Evolutionary conservation across 2,888 invertebrate species (phyloP).

Genomic region (Melolontha melolontha): DNA sequence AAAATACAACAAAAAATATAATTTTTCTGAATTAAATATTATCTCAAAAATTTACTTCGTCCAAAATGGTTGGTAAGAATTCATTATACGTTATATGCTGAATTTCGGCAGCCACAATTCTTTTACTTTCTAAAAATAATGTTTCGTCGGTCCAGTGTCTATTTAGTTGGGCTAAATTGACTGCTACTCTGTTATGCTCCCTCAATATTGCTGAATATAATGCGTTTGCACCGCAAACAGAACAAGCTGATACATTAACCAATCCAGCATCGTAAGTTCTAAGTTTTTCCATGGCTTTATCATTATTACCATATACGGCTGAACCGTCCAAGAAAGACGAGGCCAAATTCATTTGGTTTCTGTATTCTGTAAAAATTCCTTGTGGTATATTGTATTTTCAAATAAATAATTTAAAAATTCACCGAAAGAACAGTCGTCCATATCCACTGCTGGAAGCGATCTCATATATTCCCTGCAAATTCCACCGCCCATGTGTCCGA

Average conservation of each 20-base stretch:
- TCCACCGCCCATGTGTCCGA: conserved; percentile 64
- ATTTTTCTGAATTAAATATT: not conserved
- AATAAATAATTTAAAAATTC: conserved; percentile 43
- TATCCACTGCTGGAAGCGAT: conserved; percentile 75
- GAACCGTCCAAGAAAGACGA: conserved; percentile 88
- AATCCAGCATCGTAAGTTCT: conserved; percentile 79
- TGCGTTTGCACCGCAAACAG: conserved; percentile 76
- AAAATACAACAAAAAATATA: conserved; percentile 43
- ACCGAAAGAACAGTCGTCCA: conserved; percentile 75
- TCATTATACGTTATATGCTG: conserved; percentile 89
- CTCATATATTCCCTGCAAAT: conserved; percentile 77
- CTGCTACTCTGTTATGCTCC: conserved; percentile 85
- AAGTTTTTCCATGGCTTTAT: conserved; percentile 76
- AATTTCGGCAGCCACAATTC: conserved; percentile 81
- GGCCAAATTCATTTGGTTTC: conserved; percentile 88
- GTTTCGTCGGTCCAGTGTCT: conserved; percentile 84
- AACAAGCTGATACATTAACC: conserved; percentile 76
- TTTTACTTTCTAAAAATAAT: conserved; percentile 80
- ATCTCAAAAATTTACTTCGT: conserved; percentile 69
- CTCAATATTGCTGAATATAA: conserved; percentile 78
- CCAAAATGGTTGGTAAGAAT: conserved; percentile 82
- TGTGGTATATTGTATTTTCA: not conserved
- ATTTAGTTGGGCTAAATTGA: conserved; percentile 76
- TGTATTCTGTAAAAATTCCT: conserved; percentile 67
- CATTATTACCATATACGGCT: conserved; percentile 83